Percentiles rank a stretch among this genome's conserved stretches.
These are phyloP conservation scores for Falco concolor DNA, from an alignment of 2,797 vertebrate genomes.

Conservation along the genomic window DNA sequence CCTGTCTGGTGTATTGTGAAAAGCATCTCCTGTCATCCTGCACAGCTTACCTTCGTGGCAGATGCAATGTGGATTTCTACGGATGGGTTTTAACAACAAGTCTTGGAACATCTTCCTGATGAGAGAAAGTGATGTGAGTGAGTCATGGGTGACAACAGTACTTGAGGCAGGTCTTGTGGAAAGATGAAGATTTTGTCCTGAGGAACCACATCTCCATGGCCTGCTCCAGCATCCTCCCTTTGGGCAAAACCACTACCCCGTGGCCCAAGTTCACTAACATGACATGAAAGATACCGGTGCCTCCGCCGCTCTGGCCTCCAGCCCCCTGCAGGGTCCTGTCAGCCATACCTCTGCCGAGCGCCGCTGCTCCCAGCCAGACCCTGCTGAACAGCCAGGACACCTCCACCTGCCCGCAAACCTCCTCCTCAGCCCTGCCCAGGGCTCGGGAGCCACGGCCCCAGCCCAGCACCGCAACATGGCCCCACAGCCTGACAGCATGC, in stretches of 20 bases:
- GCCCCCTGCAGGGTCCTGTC: background rate
- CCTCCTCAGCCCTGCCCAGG: fast-evolving
- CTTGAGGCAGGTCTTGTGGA: background rate
- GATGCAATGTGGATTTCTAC: background rate
- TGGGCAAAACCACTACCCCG: background rate
- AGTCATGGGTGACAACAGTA: background rate
- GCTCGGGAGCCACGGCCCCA: background rate
- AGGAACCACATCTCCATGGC: background rate
- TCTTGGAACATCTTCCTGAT: background rate
- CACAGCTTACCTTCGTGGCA: background rate
- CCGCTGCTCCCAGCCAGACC: fast-evolving
- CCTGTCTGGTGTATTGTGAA: background rate
- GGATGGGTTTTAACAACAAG: background rate
- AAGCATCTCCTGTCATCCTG: background rate
- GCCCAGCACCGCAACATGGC: background rate
- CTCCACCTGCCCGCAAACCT: background rate
- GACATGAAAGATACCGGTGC: background rate
- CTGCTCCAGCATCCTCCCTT: background rate
- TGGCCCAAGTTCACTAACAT: fast-evolving
- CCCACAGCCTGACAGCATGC: fast-evolving
- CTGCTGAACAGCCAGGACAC: background rate
- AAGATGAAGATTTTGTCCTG: background rate
- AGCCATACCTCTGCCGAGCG: background rate
- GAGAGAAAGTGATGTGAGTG: background rate
- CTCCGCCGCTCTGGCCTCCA: background rate